Evolutionary conservation across 2,888 invertebrate genomes (phyloP), one percentile per base, ranked within the genome.

Genomic region (Ellobium chinense): DNA sequence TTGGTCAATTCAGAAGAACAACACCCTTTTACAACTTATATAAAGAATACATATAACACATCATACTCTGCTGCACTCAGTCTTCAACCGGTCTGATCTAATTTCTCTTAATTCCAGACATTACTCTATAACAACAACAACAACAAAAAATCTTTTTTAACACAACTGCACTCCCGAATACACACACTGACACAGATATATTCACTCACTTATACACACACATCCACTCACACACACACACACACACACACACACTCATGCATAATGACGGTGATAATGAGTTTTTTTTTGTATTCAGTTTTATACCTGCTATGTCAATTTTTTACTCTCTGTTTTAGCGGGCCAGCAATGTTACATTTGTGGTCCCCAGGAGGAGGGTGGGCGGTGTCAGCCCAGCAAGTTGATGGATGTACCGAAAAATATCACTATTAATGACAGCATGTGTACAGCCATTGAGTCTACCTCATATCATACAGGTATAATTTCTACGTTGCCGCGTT

Each of bases 401-500:
- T 21, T 54, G 14, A 69, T 81, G 77, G 31, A 77, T 21, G 65
- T 76, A 14, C 77, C 77, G 24, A 54, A 46, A 12, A 65, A 65
- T 27, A 63, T 81, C 37, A 29, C 37, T 9, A 54, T 81, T 24
- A 24, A 70, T 7, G 31, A 54, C 24, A n/a, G 56, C 14, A 72
- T 81, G 54, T 81, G 81, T 37, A 62, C 76, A 24, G 72, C 31
- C 58, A 81, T 81, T 1, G 81, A 81, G 66, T 36, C 34, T 37
- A 73, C 70, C 2, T 21, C 18, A 2, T 70, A 66, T 18, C 65
- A 81, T 65, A 56, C n/a, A n/a, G 54, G 70, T 70, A 29, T 18
- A 29, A 5, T 31, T 65, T 18, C 9, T 62, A 18, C 62, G 18
- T 12, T 62, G 24, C 62, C n/a, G n/a, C n/a, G n/a, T n/a, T n/a